Evolutionary conservation across 2,888 invertebrate genomes (phyloP).

Genomic region (Spisula solida): DNA sequence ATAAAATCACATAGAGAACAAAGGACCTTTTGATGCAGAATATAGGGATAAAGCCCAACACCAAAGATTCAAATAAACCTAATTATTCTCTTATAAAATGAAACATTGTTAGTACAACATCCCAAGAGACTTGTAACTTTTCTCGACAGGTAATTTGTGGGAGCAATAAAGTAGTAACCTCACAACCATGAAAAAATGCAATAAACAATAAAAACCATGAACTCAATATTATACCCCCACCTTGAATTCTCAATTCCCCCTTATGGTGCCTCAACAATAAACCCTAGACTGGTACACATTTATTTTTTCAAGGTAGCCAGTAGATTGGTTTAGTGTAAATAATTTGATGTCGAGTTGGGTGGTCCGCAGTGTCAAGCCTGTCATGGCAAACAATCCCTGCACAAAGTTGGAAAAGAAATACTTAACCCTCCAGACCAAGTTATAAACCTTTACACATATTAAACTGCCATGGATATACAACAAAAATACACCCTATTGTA

Average conservation of each 20-base stretch:
- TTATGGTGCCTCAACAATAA: conserved; percentile 37
- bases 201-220: conserved; percentile 24
- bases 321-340: conserved; percentile 42
- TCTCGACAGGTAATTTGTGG: neutral
- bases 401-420: conserved; percentile 11
- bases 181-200: conserved; percentile 19
- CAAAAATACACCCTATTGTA: neutral
- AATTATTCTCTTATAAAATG: neutral
- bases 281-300: conserved; percentile 38
- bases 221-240: conserved; percentile 6
- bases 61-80: neutral
- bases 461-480: conserved; percentile 28
- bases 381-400: neutral
- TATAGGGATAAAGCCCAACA: neutral
- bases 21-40: neutral
- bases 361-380: conserved; percentile 41
- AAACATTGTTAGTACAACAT: neutral
- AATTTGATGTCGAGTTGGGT: conserved; percentile 49
- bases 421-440: conserved; percentile 26
- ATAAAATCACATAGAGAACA: neutral
- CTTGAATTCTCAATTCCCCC: conserved; percentile 16
- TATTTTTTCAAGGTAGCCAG: conserved; percentile 49
- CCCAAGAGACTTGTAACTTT: neutral
- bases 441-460: conserved; percentile 9
- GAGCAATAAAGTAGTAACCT: conserved; percentile 11